Evolutionary conservation across 2,888 invertebrate genomes (phyloP).

Genomic region (Pinctada fucata): DNA sequence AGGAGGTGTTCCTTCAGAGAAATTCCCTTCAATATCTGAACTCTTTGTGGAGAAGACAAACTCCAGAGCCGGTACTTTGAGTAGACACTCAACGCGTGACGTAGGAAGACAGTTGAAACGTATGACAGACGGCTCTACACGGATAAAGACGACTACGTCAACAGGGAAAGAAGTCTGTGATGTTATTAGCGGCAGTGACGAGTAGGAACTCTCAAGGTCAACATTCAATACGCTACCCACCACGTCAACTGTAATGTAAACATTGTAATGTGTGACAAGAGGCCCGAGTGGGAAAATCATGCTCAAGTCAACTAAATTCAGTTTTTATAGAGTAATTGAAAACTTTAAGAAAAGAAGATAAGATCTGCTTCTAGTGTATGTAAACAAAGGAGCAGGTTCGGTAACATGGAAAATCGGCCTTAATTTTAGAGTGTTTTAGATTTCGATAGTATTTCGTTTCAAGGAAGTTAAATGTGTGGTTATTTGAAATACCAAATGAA

Average conservation of each 20-base stretch:
- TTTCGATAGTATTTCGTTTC: too few species aligned
- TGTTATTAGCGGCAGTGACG: slow-evolving; percentile 62
- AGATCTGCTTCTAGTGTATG: too few species aligned
- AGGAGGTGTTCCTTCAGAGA: slow-evolving; percentile 63
- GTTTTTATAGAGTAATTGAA: too few species aligned
- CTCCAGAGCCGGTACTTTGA: slow-evolving; percentile 96
- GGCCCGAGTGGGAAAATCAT: neutral
- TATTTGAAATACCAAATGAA: too few species aligned
- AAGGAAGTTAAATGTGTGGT: too few species aligned
- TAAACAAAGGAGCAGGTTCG: too few species aligned
- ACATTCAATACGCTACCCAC: slow-evolving; percentile 62
- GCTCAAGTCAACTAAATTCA: too few species aligned
- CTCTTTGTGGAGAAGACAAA: slow-evolving; percentile 89
- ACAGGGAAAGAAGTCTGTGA: slow-evolving; percentile 88
- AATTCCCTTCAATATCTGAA: slow-evolving; percentile 60
- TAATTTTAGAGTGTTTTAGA: too few species aligned
- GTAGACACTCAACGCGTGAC: slow-evolving; percentile 95
- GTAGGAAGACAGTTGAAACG: slow-evolving; percentile 97
- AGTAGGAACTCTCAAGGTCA: slow-evolving; percentile 68
- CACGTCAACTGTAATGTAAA: slow-evolving; percentile 48
- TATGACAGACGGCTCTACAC: slow-evolving; percentile 98
- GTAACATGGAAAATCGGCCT: too few species aligned
- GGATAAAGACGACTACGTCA: slow-evolving; percentile 98
- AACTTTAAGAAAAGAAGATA: too few species aligned
- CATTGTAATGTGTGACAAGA: neutral